Base-by-base conservation (phyloP, 2,113 vertebrate species). In the Hirundichthys speculiger region DNA sequence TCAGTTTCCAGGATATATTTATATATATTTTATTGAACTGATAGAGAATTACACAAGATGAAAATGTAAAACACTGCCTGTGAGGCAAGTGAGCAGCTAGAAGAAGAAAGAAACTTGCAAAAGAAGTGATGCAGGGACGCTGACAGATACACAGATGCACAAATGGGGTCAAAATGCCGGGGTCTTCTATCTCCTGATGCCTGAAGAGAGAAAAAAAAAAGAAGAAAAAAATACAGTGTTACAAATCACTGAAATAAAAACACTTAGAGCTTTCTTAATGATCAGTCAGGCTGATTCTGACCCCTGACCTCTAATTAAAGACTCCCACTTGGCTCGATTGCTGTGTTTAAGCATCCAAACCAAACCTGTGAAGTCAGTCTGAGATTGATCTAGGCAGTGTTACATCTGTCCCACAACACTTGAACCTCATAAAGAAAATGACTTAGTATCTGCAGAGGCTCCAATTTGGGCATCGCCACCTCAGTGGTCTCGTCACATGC, bases 1-100 rank as follows among this genome's bases (percentile, higher is more conserved):
- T 42, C 27, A 43, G 50, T 43, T 40, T 83, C 62, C 53, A 75
- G 21, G 30, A 88, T 88, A 90, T 74, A 80, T 39, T 68, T 77
- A 25, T 34, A 10, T 34, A 19, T 45, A 18, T 45, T 91, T 93
- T 91, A 92, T 91, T 91, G 75, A 86, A 88, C 65, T 59, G 75
- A 89, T 83, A 81, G 79, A 89, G 86, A 86, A 84, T 78, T 63
- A 85, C 81, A 88, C 67, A 80, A 72, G 68, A 77, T 55, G 19
- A 86, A 68, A 79, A 72, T 83, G 88, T 90, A 83, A 90, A 88
- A 91, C 75, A 75, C 72, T 77, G 43, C 76, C 69, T 21, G 24
- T 58, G 60, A 58, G 75, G 59, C 52, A 30, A 62, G 62, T 40
- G 40, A 56, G 45, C 48, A 69, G 49, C 63, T 77, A 69, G 53